phyloP scores from a whole-genome alignment of 2,888 invertebrate species.

The Leucania comma region DNA sequence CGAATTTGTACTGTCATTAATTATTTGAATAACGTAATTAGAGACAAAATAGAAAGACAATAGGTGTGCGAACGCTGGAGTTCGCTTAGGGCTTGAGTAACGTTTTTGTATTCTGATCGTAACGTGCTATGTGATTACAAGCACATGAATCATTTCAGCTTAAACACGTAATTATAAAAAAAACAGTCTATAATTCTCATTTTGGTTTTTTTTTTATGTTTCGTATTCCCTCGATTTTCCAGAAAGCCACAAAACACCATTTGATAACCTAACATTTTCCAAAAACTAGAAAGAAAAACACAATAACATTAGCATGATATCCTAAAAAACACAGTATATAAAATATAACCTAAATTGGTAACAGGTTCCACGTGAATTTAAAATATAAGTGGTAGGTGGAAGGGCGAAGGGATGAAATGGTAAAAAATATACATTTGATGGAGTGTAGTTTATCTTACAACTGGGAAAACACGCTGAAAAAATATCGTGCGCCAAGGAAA shows the following conservation, averaged over 20 bases:
- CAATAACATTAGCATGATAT: slow-evolving; percentile 10
- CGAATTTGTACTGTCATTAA: too few relatives aligned
- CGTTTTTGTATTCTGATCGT: too few relatives aligned
- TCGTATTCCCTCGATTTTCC: not conserved
- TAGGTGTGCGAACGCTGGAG: too few relatives aligned
- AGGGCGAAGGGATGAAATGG: slow-evolving; percentile 67
- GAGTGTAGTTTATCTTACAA: slow-evolving; percentile 90
- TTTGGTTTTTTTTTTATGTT: too few relatives aligned
- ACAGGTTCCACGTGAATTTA: slow-evolving; percentile 68
- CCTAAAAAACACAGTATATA: slow-evolving; percentile 47
- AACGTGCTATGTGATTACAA: too few relatives aligned
- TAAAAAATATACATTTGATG: slow-evolving; percentile 89
- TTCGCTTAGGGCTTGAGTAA: too few relatives aligned
- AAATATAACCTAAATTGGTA: slow-evolving; percentile 64
- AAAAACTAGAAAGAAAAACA: slow-evolving; percentile 23
- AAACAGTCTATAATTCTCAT: too few relatives aligned
- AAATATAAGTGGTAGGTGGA: slow-evolving; percentile 60
- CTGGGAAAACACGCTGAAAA: slow-evolving; percentile 89
- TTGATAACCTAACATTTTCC: slow-evolving; percentile 15
- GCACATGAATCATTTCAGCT: not conserved
- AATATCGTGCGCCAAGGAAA: slow-evolving; percentile 89
- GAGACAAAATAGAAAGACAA: too few relatives aligned
- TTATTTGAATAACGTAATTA: too few relatives aligned
- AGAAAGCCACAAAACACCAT: not conserved
- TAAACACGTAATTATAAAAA: not conserved